phyloP scores from a whole-genome alignment of 2,888 invertebrate genomes.

The Cryptops parisi region DNA sequence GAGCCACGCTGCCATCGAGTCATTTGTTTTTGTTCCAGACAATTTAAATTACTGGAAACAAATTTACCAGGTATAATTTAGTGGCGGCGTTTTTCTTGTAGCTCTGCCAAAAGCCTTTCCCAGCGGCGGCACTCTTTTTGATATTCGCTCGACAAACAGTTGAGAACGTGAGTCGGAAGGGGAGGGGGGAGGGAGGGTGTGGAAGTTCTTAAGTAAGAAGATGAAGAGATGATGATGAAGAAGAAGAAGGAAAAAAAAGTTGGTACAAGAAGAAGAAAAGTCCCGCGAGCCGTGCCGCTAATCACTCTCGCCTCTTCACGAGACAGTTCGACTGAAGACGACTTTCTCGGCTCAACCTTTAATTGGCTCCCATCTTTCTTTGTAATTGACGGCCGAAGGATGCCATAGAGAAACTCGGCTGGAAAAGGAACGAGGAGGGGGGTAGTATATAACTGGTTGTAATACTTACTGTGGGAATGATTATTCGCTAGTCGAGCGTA shows the following conservation, averaged over 20 bases:
- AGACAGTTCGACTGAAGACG: not conserved
- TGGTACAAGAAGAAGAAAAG: not conserved
- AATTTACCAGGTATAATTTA: slow-evolving; percentile 8
- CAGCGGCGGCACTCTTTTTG: not conserved
- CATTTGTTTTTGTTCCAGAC: slow-evolving; percentile 10
- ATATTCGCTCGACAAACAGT: not conserved
- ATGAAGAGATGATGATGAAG: no score
- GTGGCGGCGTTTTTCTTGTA: not conserved
- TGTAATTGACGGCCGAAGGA: not conserved
- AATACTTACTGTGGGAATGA: no score
- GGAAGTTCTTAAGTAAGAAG: no score
- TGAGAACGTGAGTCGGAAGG: not conserved
- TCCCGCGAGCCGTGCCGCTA: not conserved
- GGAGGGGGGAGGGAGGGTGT: not conserved
- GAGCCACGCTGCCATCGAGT: not conserved
- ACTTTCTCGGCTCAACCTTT: no score
- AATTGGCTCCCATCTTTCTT: not conserved
- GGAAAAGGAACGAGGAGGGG: no score
- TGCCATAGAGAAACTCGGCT: no score
- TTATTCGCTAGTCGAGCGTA: no score
- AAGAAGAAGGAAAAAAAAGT: not conserved
- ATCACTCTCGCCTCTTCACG: not conserved
- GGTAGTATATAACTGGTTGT: no score
- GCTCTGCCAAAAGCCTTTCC: not conserved
- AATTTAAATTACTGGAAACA: slow-evolving; percentile 9